Base-by-base conservation (phyloP, 2,113 vertebrate genomes). In the Indri indri region DNA sequence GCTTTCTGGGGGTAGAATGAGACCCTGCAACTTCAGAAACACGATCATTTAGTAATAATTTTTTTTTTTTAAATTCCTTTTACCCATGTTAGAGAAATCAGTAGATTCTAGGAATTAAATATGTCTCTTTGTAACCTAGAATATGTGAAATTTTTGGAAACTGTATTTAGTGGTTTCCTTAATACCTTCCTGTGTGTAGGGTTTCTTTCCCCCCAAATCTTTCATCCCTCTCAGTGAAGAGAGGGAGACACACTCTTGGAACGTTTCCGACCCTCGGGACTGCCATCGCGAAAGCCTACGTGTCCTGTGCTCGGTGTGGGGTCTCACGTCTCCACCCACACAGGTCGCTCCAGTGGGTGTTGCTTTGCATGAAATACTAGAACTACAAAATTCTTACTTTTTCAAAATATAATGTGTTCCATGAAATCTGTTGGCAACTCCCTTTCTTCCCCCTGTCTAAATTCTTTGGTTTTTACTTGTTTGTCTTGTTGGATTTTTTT, bases 361-460 rank as follows among this genome's bases (percentile, higher is more conserved):
- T 6, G 37, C 96, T 97, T 82, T 42, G 87, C 47, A 42, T 18
- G 52, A 98, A 98, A 97, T 92, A 94, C 98, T 98, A 97, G 66
- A 98, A 97, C 83, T 97, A 98, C 71, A 94, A 98, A 97, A 97
- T 98, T 95, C 34, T 97, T 91, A 82, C 97, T 98, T 98, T 97
- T 96, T 79, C 84, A 80, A 81, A 96, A 97, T 96, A 97, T 97
- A 97, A 96, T 98, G 95, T 96, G 96, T 95, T 96, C 70, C 73
- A 96, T 96, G 93, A 95, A 81, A 97, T 97, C 80, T 97, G 89
- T n/a, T 40, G 95, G 89, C 66, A 96, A n/a, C 89, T 74, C 92
- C 93, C 82, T 18, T 83, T 50, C 65, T 92, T 30, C 65, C 73
- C 83, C 74, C 40, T 76, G 94, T 96, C 54, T 65, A 84, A 73